Base-by-base conservation (phyloP, 2,888 invertebrate species). In the Chymomyza caudatula region DNA sequence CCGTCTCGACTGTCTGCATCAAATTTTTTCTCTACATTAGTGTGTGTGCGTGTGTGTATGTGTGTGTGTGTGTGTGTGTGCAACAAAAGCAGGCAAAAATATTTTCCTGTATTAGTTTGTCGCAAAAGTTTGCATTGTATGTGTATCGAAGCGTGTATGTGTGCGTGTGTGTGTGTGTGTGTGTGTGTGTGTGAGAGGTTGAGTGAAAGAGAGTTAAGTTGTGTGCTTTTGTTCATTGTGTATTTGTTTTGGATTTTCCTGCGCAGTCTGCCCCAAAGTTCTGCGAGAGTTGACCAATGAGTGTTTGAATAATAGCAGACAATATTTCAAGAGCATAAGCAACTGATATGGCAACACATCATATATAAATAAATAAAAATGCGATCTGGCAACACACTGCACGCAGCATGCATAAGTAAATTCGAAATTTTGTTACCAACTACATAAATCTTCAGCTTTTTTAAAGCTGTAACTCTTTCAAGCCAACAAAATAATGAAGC, bases 101-200 rank as follows among this genome's bases (percentile, higher is more conserved):
- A 85, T 80, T 85, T 80, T 77, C 58, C 80, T 83, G 85, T 83
- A 85, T 85, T 85, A 80, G 80, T 80, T 37, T 80, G 83, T 85
- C 80, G 83, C 80, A 77, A 79, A 85, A 85, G 73, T 85, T 82
- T 76, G 56, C 49, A 20, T 54, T 61, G 44, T 71, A 19, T 65
- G 42, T 54, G 54, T 37, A 37, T 37, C 60, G 51, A 59, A 43
- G 29, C 47, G 43, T 64, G 44, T 59, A 60, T 60, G 11, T 44
- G 15, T 49, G 8, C 53, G 22, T 51, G 8, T 66, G 57, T 60
- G 17, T 37, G 17, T 42, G 44, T 69, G 49, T 60, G 22, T 63
- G 64, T 65, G 62, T 75, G 20, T 58, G 59, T 59, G 49, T 44
- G 59, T 63, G n/a, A n/a, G 61, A 69, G 70, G 76, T 25, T 62